Evolutionary conservation across 23 tunicate species (phyloP).

Genomic region (Ascidia mentula): DNA sequence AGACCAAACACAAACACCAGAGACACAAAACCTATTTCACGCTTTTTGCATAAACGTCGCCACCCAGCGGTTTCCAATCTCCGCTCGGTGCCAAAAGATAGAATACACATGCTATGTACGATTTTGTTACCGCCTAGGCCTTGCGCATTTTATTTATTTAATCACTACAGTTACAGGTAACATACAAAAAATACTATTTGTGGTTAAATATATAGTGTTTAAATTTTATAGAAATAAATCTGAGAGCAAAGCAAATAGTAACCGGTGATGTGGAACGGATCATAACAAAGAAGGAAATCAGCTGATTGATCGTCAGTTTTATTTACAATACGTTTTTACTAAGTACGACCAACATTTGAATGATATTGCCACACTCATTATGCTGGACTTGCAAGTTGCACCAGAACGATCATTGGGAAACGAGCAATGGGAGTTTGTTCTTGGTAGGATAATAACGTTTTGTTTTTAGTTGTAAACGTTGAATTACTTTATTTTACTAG

Average conservation of each 20-base stretch:
- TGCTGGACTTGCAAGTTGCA: slow-evolving; percentile 64
- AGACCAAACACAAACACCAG: too few species aligned
- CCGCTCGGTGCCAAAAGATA: too few species aligned
- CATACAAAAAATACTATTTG: too few species aligned
- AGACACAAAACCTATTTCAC: too few species aligned
- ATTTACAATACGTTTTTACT: background rate
- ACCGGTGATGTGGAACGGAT: background rate
- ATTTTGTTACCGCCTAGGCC: too few species aligned
- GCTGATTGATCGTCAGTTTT: slow-evolving; percentile 1
- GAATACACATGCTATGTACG: too few species aligned
- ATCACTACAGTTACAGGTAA: too few species aligned
- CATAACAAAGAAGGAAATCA: background rate
- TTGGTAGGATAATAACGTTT: slow-evolving; percentile 55
- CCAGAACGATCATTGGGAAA: slow-evolving; percentile 73
- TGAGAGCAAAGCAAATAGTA: background rate
- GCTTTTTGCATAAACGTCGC: too few species aligned
- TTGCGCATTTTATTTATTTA: too few species aligned
- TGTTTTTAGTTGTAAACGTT: background rate
- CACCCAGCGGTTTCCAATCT: too few species aligned
- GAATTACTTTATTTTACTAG: slow-evolving; percentile 14
- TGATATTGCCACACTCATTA: background rate
- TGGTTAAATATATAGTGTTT: too few species aligned
- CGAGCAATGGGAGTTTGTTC: slow-evolving; percentile 76
- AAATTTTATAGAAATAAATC: too few species aligned
- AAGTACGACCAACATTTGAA: background rate